phyloP scores from a whole-genome alignment of 2,113 vertebrate genomes.

The Jaculus jaculus region DNA sequence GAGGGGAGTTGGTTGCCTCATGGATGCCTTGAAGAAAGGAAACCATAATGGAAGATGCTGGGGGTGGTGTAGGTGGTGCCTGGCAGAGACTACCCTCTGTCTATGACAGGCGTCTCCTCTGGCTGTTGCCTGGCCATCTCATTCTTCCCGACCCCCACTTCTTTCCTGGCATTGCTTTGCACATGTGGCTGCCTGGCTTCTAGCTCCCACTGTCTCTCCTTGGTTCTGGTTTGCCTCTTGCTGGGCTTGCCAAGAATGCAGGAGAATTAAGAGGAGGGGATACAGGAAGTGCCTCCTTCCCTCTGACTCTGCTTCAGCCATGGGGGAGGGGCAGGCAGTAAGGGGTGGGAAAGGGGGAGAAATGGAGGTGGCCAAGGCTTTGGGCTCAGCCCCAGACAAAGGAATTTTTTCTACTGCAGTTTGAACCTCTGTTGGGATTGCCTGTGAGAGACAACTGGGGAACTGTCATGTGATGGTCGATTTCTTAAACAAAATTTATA shows the following conservation, averaged over 20 bases:
- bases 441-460: conserved; percentile 49
- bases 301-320: conserved; percentile 84
- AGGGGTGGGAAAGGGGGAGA: conserved; percentile 77
- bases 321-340: conserved; percentile 79
- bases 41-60: not conserved
- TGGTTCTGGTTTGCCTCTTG: conserved; percentile 75
- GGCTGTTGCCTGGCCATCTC: too few relatives aligned
- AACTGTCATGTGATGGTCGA: conserved; percentile 69
- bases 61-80: not conserved
- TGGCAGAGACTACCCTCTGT: not conserved
- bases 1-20: not conserved
- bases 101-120: not conserved
- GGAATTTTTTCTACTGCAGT: conserved; percentile 77
- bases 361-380: conserved; percentile 81
- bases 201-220: conserved; percentile 46
- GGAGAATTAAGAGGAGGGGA: conserved; percentile 81
- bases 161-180: not conserved
- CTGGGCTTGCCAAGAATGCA: conserved; percentile 84
- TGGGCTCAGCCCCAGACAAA: conserved; percentile 81
- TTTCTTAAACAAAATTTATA: not conserved
- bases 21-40: not conserved
- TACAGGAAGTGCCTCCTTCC: conserved; percentile 89
- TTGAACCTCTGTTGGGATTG: conserved; percentile 69
- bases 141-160: not conserved
- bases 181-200: not conserved